phyloP scores from a whole-genome alignment of 1,140 invertebrate genomes.

The Zaprionus nigranus region DNA sequence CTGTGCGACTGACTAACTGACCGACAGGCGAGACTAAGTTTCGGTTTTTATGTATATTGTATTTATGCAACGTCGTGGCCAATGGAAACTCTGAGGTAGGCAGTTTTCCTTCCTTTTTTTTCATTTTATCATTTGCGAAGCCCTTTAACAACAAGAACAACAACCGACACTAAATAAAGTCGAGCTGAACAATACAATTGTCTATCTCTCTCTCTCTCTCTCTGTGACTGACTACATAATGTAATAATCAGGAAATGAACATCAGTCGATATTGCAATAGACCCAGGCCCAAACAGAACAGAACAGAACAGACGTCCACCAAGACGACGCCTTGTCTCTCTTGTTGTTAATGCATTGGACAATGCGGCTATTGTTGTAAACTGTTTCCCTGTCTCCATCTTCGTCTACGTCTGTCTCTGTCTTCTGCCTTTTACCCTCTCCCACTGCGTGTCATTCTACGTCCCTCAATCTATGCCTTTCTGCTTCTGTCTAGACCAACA shows the following conservation, averaged over 20 bases:
- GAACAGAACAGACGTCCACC: conserved; percentile 51
- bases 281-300: conserved; percentile 44
- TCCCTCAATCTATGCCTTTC: conserved; percentile 18
- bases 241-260: conserved; percentile 71
- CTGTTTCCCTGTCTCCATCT: conserved; percentile 36
- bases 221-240: conserved; percentile 58
- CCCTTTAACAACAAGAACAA: conserved; percentile 31
- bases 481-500: conserved; percentile 67
- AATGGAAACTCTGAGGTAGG: conserved; percentile 38
- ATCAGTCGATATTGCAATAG: conserved; percentile 58
- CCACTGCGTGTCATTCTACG: background rate
- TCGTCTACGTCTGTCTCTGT: conserved; percentile 10
- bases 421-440: background rate
- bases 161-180: conserved; percentile 20
- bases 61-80: conserved; percentile 45
- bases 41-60: conserved; percentile 44
- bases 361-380: conserved; percentile 68
- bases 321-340: conserved; percentile 48
- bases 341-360: conserved; percentile 67
- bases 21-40: conserved; percentile 35
- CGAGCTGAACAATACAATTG: conserved; percentile 42
- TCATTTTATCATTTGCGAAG: conserved; percentile 23
- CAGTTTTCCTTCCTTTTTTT: conserved; percentile 18
- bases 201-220: background rate
- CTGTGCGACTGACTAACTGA: conserved; percentile 39